phyloP scores from a whole-genome alignment of 2,888 invertebrate species.

The Drosophila atripex region DNA sequence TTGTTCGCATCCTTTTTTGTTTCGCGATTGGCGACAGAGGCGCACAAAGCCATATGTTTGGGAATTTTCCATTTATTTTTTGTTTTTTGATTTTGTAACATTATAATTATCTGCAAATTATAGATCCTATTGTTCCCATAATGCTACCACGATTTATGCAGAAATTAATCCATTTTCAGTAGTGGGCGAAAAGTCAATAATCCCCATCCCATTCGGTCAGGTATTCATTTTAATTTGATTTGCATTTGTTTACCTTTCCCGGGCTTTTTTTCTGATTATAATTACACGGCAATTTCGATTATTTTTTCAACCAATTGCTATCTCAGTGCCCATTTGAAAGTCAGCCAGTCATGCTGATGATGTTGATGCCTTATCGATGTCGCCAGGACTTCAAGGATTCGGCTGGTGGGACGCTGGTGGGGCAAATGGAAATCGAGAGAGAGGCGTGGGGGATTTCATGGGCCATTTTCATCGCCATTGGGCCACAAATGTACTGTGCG shows the following conservation, averaged over 20 bases:
- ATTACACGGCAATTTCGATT: constrained; percentile 24
- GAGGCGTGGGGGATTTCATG: constrained; percentile 51
- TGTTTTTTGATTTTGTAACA: neutral
- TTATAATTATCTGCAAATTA: neutral
- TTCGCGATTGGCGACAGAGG: constrained; percentile 2
- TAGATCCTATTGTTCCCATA: neutral
- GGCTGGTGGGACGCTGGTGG: neutral
- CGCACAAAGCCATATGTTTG: constrained; percentile 22
- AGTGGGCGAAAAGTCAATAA: neutral
- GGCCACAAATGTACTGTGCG: constrained; percentile 70
- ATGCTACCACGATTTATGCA: neutral
- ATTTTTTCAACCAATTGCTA: constrained; percentile 40
- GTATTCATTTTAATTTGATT: constrained; percentile 57
- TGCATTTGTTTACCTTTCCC: constrained; percentile 65
- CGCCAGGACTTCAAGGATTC: neutral
- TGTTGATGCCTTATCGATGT: constrained; percentile 64
- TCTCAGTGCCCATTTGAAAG: constrained; percentile 58
- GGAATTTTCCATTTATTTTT: constrained; percentile 22
- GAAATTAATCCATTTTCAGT: neutral
- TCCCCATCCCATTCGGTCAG: constrained; percentile 6
- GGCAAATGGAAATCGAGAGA: too few relatives aligned
- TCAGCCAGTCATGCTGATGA: constrained; percentile 48
- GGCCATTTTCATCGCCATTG: constrained; percentile 55
- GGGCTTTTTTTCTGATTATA: constrained; percentile 26
- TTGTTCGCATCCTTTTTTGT: neutral